Evolutionary conservation across 2,113 vertebrate genomes (phyloP).

Genomic region (Litocranius walleri): DNA sequence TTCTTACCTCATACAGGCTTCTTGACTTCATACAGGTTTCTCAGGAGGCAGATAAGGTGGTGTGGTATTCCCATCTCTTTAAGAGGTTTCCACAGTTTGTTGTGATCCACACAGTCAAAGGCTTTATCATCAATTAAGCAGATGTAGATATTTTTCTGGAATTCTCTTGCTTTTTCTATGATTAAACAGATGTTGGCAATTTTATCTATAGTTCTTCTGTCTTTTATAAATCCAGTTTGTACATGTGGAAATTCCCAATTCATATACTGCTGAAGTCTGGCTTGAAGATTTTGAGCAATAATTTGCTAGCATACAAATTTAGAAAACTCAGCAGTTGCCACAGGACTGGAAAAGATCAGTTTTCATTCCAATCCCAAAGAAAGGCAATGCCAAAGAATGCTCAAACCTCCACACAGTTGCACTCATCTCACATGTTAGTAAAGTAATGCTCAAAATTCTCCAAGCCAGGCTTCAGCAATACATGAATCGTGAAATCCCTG

Average conservation of each 20-base stretch:
- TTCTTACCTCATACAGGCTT: background rate
- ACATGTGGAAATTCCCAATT: background rate
- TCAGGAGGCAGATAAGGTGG: background rate
- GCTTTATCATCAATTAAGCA: background rate
- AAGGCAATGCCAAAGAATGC: too few species aligned
- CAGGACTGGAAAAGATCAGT: too few species aligned
- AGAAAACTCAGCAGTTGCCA: too few species aligned
- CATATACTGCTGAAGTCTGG: background rate
- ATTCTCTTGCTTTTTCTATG: background rate
- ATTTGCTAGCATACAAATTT: background rate
- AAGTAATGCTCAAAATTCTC: too few species aligned
- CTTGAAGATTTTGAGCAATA: background rate
- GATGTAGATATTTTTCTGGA: background rate
- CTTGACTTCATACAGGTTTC: background rate
- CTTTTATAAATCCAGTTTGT: background rate
- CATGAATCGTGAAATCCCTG: too few species aligned
- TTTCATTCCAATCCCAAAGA: too few species aligned
- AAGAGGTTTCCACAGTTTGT: background rate
- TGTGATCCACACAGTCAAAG: background rate
- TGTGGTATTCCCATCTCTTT: background rate
- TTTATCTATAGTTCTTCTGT: background rate
- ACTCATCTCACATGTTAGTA: too few species aligned
- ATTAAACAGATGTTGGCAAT: background rate
- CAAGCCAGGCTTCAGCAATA: too few species aligned
- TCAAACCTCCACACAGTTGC: too few species aligned